Base-by-base conservation (phyloP, 2,113 vertebrate genomes). In the Alaudala cheleensis region DNA sequence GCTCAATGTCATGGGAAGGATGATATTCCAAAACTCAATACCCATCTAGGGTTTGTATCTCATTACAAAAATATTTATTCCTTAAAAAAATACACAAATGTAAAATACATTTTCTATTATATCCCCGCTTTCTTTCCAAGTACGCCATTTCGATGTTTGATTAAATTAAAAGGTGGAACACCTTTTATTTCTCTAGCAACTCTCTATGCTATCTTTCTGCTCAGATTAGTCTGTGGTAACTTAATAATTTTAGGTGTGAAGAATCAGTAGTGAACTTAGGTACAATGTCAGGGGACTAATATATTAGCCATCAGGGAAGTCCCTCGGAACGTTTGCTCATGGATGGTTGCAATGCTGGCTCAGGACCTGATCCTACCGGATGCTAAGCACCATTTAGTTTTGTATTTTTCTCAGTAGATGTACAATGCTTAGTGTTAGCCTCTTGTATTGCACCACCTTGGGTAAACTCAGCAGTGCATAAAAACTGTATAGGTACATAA, bases 31-130 rank as follows among this genome's bases (percentile, higher is more conserved):
- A 97, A 98, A 97, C 95, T 97, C 84, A 97, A 89, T 58, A 61
- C 88, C 88, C 60, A 73, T 53, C 92, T 95, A 71, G 54, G 70
- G 89, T 78, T 95, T 85, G 70, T 82, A 93, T 96, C 91, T 97
- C 84, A 79, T 96, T 98, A 98, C 83, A 98, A 98, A 98, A 98
- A 98, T 98, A 98, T 89, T 90, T 94, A 95, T 95, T 97, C 92
- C 90, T 97, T 97, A 98, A 98, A 98, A 98, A 98, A 98, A 97
- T 98, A 98, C 94, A 92, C 70, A 97, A 97, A 95, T 95, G 97
- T 97, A 96, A 97, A 98, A 94, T 95, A 92, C 65, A 31, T 94
- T 92, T 97, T 92, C 70, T 82, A 72, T 61, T 86, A 87, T 86
- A 95, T 96, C 90, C 92, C 96, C 87, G 24, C 86, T 93, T 86